These are phyloP conservation scores for Geopemphigus sp. DNA, from an alignment of 1,140 invertebrate genomes.

Conservation along the genomic window DNA sequence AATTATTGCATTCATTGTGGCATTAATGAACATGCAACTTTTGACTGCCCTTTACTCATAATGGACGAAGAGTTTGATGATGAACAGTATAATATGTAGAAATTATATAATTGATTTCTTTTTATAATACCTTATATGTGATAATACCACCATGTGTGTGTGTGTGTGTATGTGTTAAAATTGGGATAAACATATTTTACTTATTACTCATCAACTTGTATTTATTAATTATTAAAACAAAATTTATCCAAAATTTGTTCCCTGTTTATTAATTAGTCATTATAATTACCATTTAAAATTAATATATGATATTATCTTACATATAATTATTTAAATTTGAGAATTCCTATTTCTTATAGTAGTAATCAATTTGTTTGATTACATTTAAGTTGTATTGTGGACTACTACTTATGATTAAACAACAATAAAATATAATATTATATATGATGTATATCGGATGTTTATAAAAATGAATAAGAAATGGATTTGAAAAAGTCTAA, in stretches of 20 bases:
- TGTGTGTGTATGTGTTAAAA: slow-evolving; percentile 4
- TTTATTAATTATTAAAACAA: background rate
- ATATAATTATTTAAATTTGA: background rate
- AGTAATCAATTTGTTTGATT: background rate
- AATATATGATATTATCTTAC: background rate
- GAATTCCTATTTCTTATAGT: background rate
- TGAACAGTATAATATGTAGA: background rate
- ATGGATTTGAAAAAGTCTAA: too few relatives aligned
- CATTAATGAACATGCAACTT: slow-evolving; percentile 8
- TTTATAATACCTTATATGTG: background rate
- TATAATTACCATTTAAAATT: slow-evolving; percentile 1
- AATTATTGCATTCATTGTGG: slow-evolving; percentile 37
- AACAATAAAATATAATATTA: too few relatives aligned
- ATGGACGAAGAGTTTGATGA: background rate
- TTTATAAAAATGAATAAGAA: too few relatives aligned
- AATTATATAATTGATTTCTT: background rate
- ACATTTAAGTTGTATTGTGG: background rate
- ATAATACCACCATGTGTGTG: background rate
- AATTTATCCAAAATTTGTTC: slow-evolving; percentile 16
- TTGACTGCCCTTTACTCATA: slow-evolving; percentile 25
- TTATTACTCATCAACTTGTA: background rate
- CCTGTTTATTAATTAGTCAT: background rate
- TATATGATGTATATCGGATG: too few relatives aligned
- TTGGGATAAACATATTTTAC: background rate
- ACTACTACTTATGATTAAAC: too few relatives aligned